Conservation (phyloP, 1,140 invertebrate genomes). For the Drosophila varians region DNA sequence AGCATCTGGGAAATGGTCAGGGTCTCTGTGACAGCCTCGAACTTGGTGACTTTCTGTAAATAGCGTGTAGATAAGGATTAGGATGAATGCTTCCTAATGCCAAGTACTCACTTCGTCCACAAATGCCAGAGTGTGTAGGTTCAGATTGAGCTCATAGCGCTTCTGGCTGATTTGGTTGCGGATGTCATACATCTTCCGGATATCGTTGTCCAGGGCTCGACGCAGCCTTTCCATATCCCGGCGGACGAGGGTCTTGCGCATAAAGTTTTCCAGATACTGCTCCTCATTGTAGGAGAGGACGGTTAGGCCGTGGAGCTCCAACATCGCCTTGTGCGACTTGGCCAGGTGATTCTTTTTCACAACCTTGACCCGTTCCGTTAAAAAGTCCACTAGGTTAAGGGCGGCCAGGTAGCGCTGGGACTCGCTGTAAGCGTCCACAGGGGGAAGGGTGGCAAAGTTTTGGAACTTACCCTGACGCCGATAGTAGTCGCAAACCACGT, state of each 20-base stretch:
- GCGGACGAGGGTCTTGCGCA: constrained; percentile 16
- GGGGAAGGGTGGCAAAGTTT: neutral
- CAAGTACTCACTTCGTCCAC: constrained; percentile 12
- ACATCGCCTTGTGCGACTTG: neutral
- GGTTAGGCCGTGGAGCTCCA: constrained; percentile 10
- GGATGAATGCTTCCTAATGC: neutral
- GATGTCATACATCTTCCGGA: constrained; percentile 22
- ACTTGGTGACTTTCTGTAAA: constrained; percentile 20
- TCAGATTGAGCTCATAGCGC: constrained; percentile 38
- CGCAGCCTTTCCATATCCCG: constrained; percentile 25
- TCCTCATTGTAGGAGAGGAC: constrained; percentile 19
- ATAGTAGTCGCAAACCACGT: constrained; percentile 10
- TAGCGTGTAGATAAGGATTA: neutral
- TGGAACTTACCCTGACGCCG: constrained; percentile 12
- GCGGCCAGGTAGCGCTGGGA: neutral
- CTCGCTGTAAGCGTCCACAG: neutral
- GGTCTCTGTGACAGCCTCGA: constrained; percentile 21
- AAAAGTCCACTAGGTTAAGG: constrained; percentile 8
- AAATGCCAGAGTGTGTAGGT: constrained; percentile 28
- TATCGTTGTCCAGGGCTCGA: constrained; percentile 21
- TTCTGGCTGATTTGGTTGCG: constrained; percentile 33
- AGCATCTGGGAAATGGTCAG: constrained; percentile 32
- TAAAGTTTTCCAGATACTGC: constrained; percentile 18
- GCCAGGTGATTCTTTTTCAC: constrained; percentile 13
- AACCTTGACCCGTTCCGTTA: constrained; percentile 15